phyloP scores from a whole-genome alignment of 2,113 vertebrate genomes.

The Oceanodroma tethys region DNA sequence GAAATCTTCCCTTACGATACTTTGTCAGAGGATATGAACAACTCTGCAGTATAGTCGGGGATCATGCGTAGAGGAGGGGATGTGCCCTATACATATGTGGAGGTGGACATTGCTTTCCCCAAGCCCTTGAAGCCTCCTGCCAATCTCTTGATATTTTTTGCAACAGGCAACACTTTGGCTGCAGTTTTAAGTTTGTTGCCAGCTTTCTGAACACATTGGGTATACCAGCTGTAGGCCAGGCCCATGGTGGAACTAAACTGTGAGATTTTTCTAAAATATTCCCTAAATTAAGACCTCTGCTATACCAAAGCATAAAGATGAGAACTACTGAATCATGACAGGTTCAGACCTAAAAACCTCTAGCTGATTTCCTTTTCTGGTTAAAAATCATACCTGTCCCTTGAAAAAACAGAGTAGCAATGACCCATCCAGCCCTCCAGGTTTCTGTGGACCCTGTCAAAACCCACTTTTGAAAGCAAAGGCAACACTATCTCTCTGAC shows the following conservation, averaged over 20 bases:
- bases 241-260: background rate
- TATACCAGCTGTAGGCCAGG: accelerated
- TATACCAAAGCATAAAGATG: background rate
- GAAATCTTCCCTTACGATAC: background rate
- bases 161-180: background rate
- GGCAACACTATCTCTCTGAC: background rate
- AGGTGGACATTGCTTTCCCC: background rate
- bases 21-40: background rate
- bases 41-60: background rate
- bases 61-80: background rate
- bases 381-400: background rate
- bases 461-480: background rate
- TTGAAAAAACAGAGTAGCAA: background rate
- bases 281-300: background rate
- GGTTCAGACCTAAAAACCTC: background rate
- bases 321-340: background rate
- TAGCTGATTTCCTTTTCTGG: background rate
- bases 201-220: background rate
- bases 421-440: background rate
- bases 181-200: background rate
- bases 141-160: background rate
- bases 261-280: background rate
- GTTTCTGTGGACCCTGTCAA: background rate
- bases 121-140: background rate
- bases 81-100: accelerated